Evolutionary conservation across 2,888 invertebrate genomes (phyloP).

Genomic region (Volucella inanis): DNA sequence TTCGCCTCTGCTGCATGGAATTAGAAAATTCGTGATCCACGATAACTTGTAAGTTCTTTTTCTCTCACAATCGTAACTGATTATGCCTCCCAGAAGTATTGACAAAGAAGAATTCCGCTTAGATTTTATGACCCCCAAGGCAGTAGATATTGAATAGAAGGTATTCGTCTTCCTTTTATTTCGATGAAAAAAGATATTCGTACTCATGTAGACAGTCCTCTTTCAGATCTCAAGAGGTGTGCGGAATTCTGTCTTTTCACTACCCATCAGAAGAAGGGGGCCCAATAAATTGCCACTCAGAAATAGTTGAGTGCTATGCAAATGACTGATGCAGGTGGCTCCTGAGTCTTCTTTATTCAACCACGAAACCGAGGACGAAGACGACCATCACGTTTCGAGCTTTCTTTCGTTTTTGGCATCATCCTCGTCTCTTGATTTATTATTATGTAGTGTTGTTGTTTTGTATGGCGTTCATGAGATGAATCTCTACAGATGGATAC

Average conservation of each 20-base stretch:
- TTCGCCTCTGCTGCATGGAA: conserved; percentile 21
- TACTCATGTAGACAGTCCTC: neutral
- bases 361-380: conserved; percentile 52
- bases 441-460: conserved; percentile 39
- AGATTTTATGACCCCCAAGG: conserved; percentile 63
- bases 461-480: conserved; percentile 38
- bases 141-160: conserved; percentile 57
- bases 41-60: conserved; percentile 55
- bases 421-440: conserved; percentile 30
- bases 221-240: conserved; percentile 33
- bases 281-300: conserved; percentile 73
- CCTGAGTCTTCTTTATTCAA: conserved; percentile 44
- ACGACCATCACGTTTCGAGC: conserved; percentile 51
- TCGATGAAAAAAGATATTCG: conserved; percentile 36
- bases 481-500: conserved; percentile 35
- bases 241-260: conserved; percentile 38
- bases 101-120: conserved; percentile 60
- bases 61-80: neutral
- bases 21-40: conserved; percentile 70
- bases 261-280: conserved; percentile 1
- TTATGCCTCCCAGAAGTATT: conserved; percentile 52
- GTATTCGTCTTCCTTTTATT: conserved; percentile 27
- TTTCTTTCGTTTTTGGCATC: conserved; percentile 58
- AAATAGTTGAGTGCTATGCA: conserved; percentile 75
- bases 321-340: conserved; percentile 75